A percentile compares a stretch with the other conserved stretches of the same genome.
Evolutionary conservation across 1,140 invertebrate species (phyloP).

Genomic region (Cherax destructor): DNA sequence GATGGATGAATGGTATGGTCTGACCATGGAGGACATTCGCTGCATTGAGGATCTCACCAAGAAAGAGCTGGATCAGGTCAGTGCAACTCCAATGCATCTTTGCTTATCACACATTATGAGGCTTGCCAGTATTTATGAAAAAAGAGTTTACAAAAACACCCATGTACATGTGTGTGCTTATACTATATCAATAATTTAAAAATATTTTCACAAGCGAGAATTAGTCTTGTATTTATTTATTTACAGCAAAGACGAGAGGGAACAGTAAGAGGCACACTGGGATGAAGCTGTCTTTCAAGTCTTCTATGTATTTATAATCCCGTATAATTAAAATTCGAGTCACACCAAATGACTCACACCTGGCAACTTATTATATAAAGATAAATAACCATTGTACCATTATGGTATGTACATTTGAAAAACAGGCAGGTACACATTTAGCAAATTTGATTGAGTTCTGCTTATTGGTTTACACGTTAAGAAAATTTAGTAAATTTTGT

Average conservation of each 20-base stretch:
- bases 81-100: neutral
- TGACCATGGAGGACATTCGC: slow-evolving; percentile 96
- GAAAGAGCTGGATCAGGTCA: slow-evolving; percentile 84
- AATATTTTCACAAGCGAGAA: neutral
- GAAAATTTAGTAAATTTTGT: too few species aligned
- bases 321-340: too few species aligned
- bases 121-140: neutral
- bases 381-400: too few species aligned
- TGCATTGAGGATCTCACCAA: slow-evolving; percentile 94
- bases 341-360: too few species aligned
- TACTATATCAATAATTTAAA: neutral
- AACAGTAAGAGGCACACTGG: neutral
- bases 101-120: neutral
- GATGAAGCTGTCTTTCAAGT: neutral
- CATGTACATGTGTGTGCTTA: too few species aligned
- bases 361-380: too few species aligned
- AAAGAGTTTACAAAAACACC: too few species aligned
- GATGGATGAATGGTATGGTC: slow-evolving; percentile 95
- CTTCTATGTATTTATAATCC: too few species aligned
- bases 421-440: too few species aligned
- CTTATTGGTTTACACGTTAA: too few species aligned
- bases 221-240: neutral
- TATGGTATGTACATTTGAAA: too few species aligned
- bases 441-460: too few species aligned
- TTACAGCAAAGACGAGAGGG: neutral